Conservation (phyloP, 2,113 vertebrate genomes). For the Climacteris rufus region DNA sequence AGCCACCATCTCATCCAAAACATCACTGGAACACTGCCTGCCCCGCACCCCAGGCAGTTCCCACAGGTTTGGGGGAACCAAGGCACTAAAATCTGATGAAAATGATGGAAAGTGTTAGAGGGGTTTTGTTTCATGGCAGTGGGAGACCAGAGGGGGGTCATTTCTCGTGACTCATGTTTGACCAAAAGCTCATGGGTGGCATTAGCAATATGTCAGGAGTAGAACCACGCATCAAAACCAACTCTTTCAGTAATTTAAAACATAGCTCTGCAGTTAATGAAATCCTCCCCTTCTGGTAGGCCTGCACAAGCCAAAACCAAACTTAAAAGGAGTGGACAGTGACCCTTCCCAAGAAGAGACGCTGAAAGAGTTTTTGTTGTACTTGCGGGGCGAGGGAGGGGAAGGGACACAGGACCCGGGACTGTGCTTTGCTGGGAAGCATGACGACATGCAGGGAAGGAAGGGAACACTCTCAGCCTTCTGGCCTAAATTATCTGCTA, state of each 20-base stretch:
- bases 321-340: not conserved
- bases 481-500: conserved; percentile 78
- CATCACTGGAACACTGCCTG: not conserved
- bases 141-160: not conserved
- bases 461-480: conserved; percentile 65
- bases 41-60: not conserved
- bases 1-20: not conserved
- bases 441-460: conserved; percentile 54
- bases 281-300: not conserved
- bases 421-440: conserved; percentile 54
- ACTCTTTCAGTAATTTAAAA: not conserved
- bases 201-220: not conserved
- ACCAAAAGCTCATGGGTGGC: not conserved
- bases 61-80: not conserved
- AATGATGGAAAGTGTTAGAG: not conserved
- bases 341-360: not conserved
- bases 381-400: not conserved
- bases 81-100: not conserved
- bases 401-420: not conserved
- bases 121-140: not conserved
- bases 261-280: not conserved
- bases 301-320: not conserved
- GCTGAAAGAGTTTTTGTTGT: not conserved
- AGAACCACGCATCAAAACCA: not conserved
- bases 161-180: not conserved